phyloP scores from a whole-genome alignment of 2,113 vertebrate species.

The Corythornis madagascariensis region DNA sequence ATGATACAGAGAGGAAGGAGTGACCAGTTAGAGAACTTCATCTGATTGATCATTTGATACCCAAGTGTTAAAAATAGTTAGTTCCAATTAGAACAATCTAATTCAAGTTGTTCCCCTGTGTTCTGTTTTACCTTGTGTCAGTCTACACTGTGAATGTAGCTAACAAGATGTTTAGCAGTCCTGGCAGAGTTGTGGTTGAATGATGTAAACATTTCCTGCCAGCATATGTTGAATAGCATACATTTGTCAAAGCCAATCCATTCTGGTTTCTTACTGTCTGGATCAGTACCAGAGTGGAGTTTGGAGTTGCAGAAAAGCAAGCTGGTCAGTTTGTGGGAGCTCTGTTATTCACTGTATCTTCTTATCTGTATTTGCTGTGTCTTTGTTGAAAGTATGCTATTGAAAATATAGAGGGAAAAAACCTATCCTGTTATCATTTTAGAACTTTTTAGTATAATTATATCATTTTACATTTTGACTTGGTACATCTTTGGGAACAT shows the following conservation, averaged over 20 bases:
- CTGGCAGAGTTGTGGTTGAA: slow-evolving; percentile 40
- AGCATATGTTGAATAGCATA: slow-evolving; percentile 47
- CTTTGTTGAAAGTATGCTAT: background rate
- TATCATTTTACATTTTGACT: background rate
- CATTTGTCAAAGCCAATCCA: slow-evolving; percentile 59
- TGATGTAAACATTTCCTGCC: slow-evolving; percentile 60
- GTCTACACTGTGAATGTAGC: background rate
- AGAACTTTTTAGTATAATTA: background rate
- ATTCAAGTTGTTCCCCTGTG: background rate
- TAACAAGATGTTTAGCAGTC: slow-evolving; percentile 47
- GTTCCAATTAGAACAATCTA: background rate
- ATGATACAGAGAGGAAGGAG: background rate
- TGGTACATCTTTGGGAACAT: background rate
- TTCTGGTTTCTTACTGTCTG: slow-evolving; percentile 16
- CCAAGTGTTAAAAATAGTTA: background rate
- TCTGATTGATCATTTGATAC: background rate
- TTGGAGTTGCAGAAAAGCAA: slow-evolving; percentile 10
- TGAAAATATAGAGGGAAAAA: background rate
- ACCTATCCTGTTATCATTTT: background rate
- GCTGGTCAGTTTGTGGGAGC: background rate
- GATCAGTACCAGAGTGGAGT: slow-evolving; percentile 7
- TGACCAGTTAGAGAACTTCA: background rate
- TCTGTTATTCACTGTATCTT: background rate
- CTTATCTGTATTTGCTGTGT: background rate
- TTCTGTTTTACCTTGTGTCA: slow-evolving; percentile 36